Evolutionary conservation across 2,888 invertebrate species (phyloP).

Genomic region (Synanthedon tipuliformis): DNA sequence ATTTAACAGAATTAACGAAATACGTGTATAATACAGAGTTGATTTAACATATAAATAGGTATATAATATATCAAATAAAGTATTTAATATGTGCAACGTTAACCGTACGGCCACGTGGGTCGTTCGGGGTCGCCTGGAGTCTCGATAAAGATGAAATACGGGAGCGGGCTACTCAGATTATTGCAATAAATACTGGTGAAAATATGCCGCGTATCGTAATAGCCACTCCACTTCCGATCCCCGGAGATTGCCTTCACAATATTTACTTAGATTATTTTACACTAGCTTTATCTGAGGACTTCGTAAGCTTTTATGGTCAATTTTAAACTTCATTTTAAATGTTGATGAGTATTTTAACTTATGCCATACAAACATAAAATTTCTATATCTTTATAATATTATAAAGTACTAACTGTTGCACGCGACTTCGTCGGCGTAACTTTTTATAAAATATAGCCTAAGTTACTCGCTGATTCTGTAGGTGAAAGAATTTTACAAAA

Average conservation of each 20-base stretch:
- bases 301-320: too few species aligned
- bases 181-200: conserved; percentile 36
- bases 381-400: too few species aligned
- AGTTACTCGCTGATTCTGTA: too few species aligned
- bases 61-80: not conserved
- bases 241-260: conserved; percentile 17
- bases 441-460: too few species aligned
- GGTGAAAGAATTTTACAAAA: too few species aligned
- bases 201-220: conserved; percentile 26
- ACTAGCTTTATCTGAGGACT: too few species aligned
- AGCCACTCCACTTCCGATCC: conserved; percentile 16
- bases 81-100: conserved; percentile 11
- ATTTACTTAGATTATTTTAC: conserved; percentile 5
- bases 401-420: too few species aligned
- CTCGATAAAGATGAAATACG: conserved; percentile 38
- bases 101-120: conserved; percentile 18
- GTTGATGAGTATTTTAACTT: too few species aligned
- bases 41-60: not conserved
- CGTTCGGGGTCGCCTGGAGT: conserved; percentile 21
- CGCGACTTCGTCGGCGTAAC: too few species aligned
- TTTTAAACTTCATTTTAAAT: too few species aligned
- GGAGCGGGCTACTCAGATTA: conserved; percentile 28
- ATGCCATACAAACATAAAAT: too few species aligned
- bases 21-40: not conserved
- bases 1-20: too few species aligned